phyloP scores from a whole-genome alignment of 2,888 invertebrate genomes.

The Oxycera nigricornis region DNA sequence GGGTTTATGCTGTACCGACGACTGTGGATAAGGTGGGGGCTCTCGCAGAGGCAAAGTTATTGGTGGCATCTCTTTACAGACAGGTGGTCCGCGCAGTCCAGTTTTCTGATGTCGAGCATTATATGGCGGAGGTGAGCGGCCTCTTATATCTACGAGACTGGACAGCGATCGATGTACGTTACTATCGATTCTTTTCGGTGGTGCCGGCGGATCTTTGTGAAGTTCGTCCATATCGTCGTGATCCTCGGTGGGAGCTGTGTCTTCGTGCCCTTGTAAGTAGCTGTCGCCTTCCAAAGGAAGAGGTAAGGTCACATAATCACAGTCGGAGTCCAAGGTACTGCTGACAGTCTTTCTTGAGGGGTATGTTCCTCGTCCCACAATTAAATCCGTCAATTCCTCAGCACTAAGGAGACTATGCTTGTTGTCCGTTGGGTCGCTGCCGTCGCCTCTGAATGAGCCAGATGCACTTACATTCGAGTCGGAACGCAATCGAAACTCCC shows the following conservation, averaged over 20 bases:
- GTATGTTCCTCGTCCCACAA: conserved; percentile 80
- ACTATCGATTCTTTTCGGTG: conserved; percentile 75
- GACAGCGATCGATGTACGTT: conserved; percentile 62
- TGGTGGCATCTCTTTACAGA: conserved; percentile 49
- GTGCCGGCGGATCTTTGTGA: conserved; percentile 69
- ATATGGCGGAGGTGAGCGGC: conserved; percentile 73
- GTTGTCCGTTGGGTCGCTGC: conserved; percentile 85
- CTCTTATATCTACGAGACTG: conserved; percentile 60
- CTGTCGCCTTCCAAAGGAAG: conserved; percentile 66
- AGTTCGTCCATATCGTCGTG: conserved; percentile 60
- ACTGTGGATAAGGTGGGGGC: conserved; percentile 72
- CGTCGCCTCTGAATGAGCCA: conserved; percentile 84
- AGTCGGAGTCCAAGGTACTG: conserved; percentile 85
- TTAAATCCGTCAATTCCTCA: conserved; percentile 82
- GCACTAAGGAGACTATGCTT: conserved; percentile 80
- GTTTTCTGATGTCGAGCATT: conserved; percentile 70
- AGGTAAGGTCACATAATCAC: conserved; percentile 85
- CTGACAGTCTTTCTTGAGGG: conserved; percentile 81
- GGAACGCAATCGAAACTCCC: conserved; percentile 70
- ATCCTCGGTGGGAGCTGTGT: conserved; percentile 68
- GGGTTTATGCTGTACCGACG: conserved; percentile 3
- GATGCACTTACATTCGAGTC: conserved; percentile 82
- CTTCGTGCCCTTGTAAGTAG: conserved; percentile 68
- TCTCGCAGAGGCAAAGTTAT: conserved; percentile 63
- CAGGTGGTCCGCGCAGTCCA: conserved; percentile 60